phyloP scores from a whole-genome alignment of 2,113 vertebrate genomes.

The Calcarius ornatus region DNA sequence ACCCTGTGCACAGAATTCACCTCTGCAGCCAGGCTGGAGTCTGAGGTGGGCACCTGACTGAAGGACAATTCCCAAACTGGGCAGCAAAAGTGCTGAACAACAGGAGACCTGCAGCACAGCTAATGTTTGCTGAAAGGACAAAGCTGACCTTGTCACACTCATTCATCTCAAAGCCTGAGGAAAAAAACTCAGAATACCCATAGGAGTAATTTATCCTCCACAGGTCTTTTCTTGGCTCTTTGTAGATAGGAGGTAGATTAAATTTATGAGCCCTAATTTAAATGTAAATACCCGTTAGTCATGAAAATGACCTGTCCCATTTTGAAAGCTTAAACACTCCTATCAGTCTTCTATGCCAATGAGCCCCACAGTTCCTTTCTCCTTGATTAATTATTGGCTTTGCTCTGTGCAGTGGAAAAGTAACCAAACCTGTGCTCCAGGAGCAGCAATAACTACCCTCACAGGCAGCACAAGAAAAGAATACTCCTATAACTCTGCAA shows the following conservation, averaged over 20 bases:
- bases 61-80: not conserved
- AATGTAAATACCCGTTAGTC: not conserved
- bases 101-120: not conserved
- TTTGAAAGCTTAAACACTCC: not conserved
- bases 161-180: not conserved
- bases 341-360: not conserved
- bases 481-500: not conserved
- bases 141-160: not conserved
- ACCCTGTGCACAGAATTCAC: not conserved
- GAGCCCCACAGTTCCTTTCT: not conserved
- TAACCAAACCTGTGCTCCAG: not conserved
- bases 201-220: not conserved
- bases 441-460: not conserved
- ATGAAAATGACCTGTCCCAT: not conserved
- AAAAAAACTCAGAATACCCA: not conserved
- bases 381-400: not conserved
- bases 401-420: not conserved
- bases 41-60: not conserved
- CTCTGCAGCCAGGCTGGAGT: not conserved
- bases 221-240: not conserved
- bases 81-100: not conserved
- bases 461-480: not conserved
- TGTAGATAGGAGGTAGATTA: not conserved
- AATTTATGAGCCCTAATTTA: not conserved
- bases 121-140: not conserved